These are phyloP conservation scores for Dasypolia templi DNA, from an alignment of 2,888 invertebrate genomes.

Conservation along the genomic window DNA sequence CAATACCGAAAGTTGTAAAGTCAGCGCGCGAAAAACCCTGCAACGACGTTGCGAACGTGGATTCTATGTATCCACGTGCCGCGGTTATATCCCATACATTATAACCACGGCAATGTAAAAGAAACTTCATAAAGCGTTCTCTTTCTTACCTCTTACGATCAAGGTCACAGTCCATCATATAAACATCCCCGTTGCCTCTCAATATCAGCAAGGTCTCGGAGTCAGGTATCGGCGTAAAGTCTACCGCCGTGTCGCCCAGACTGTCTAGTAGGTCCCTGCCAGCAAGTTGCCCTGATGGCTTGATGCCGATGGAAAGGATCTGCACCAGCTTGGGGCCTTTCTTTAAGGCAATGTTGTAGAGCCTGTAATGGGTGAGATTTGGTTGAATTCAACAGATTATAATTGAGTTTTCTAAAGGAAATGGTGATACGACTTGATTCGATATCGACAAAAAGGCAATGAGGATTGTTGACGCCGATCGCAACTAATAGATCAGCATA, in stretches of 20 bases:
- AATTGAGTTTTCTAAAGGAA: not conserved
- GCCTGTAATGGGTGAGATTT: conserved; percentile 74
- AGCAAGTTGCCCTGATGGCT: conserved; percentile 83
- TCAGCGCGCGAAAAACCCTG: too few relatives aligned
- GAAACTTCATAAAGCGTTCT: not conserved
- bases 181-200: conserved; percentile 96
- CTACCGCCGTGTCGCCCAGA: conserved; percentile 96
- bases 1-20: too few relatives aligned
- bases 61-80: too few relatives aligned
- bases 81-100: too few relatives aligned
- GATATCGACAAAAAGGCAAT: too few relatives aligned
- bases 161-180: conserved; percentile 86
- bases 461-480: too few relatives aligned
- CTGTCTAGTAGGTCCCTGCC: conserved; percentile 87
- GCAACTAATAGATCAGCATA: too few relatives aligned
- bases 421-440: too few relatives aligned
- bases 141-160: conserved; percentile 77
- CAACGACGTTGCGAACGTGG: too few relatives aligned
- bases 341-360: conserved; percentile 87
- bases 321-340: conserved; percentile 83
- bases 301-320: conserved; percentile 81
- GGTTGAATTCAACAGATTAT: not conserved
- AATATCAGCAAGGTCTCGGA: conserved; percentile 92
- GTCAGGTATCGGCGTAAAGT: conserved; percentile 92
- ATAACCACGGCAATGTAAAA: too few relatives aligned